Conservation (phyloP, 2,888 invertebrate genomes). For the Caenorhabditis drosophilae region DNA sequence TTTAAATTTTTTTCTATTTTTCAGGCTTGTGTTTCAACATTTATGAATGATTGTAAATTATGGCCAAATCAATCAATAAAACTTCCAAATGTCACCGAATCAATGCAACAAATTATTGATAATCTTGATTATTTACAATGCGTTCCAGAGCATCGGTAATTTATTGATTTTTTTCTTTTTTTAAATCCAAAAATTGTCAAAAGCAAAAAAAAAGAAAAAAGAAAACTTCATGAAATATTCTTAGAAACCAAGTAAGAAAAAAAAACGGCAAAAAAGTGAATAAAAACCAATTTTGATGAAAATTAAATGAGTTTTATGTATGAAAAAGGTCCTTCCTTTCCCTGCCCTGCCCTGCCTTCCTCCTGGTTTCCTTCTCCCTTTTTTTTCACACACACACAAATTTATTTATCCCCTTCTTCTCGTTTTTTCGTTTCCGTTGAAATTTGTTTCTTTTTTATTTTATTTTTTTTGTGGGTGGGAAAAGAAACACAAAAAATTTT, state of each 20-base stretch:
- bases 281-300: slow-evolving; percentile 4
- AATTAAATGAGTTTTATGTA: slow-evolving; percentile 5
- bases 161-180: neutral
- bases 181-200: neutral
- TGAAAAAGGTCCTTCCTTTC: neutral
- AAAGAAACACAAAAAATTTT: neutral
- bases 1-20: neutral
- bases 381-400: no score
- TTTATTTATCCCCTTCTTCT: neutral
- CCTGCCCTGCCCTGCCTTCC: neutral
- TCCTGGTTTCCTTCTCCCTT: no score
- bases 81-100: slow-evolving; percentile 65
- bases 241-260: neutral
- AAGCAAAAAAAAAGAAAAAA: neutral
- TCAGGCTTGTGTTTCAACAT: slow-evolving; percentile 59
- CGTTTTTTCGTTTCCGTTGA: neutral
- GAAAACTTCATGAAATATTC: neutral
- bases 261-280: neutral
- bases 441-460: neutral
- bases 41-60: slow-evolving; percentile 53
- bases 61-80: slow-evolving; percentile 63
- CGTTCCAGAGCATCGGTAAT: slow-evolving; percentile 60
- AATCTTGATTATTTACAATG: slow-evolving; percentile 65
- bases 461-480: neutral
- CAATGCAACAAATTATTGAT: slow-evolving; percentile 62